A percentile compares a stretch with the other conserved stretches of the same genome.
Evolutionary conservation across 2,113 vertebrate species (phyloP).

Genomic region (Psilopogon haemacephalus): DNA sequence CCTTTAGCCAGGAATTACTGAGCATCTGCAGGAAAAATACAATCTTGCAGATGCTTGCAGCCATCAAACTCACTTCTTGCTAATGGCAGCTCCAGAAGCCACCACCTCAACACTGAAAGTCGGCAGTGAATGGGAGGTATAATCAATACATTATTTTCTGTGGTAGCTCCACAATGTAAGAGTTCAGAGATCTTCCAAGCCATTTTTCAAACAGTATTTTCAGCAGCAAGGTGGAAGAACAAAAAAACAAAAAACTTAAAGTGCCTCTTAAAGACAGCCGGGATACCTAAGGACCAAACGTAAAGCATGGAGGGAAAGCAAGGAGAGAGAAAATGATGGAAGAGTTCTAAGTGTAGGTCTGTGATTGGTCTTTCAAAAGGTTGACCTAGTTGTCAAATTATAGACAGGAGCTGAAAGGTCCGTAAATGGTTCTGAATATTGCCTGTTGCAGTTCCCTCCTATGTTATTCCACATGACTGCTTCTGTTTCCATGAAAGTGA

Average conservation of each 20-base stretch:
- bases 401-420: not conserved
- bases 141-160: slow-evolving; percentile 55
- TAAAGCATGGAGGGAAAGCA: not conserved
- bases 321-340: not conserved
- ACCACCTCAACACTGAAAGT: slow-evolving; percentile 37
- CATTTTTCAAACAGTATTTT: slow-evolving; percentile 41
- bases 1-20: slow-evolving; percentile 64
- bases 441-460: not conserved
- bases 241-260: not conserved
- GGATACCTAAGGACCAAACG: not conserved
- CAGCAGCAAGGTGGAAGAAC: slow-evolving; percentile 5
- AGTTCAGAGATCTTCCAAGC: slow-evolving; percentile 29
- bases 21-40: slow-evolving; percentile 53
- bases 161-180: not conserved
- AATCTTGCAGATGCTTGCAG: slow-evolving; percentile 32
- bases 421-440: not conserved
- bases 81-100: slow-evolving; percentile 62
- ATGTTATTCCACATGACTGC: not conserved
- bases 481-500: not conserved
- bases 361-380: slow-evolving; percentile 21
- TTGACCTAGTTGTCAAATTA: slow-evolving; percentile 18
- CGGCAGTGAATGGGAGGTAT: slow-evolving; percentile 43
- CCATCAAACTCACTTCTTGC: slow-evolving; percentile 57
- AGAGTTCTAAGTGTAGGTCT: slow-evolving; percentile 22
- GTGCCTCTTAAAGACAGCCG: slow-evolving; percentile 22